These are phyloP conservation scores for Pangasius sanitwongsei DNA, from an alignment of 2,797 vertebrate species.

Conservation along the genomic window DNA sequence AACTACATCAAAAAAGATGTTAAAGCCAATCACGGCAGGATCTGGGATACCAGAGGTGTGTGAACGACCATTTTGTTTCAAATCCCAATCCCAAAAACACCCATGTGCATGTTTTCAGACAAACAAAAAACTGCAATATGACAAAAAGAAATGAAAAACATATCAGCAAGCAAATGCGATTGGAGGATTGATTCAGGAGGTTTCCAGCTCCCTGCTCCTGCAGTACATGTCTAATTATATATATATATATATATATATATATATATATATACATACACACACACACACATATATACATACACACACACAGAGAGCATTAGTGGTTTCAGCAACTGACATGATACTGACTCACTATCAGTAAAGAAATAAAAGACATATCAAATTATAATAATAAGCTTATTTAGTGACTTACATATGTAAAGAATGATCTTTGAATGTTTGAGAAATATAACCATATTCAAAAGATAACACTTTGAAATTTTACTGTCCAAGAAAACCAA, in stretches of 20 bases:
- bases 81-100: neutral
- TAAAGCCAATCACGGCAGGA: neutral
- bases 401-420: neutral
- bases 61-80: neutral
- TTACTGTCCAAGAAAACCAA: neutral
- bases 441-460: neutral
- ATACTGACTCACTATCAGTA: neutral
- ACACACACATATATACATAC: too few relatives aligned
- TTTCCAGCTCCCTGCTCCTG: neutral
- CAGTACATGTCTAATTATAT: neutral
- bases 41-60: neutral
- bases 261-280: too few relatives aligned
- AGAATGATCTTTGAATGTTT: neutral
- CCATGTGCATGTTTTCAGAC: neutral
- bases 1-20: neutral
- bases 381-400: neutral
- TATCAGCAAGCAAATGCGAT: neutral
- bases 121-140: neutral
- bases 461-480: neutral
- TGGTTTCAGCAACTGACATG: neutral
- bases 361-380: neutral
- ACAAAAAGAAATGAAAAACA: neutral
- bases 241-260: too few relatives aligned
- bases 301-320: neutral
- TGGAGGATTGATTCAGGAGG: too few relatives aligned